Evolutionary conservation across 2,888 invertebrate species (phyloP), one percentile per base, ranked within the genome.

Genomic region (Meiosimyza decipiens): DNA sequence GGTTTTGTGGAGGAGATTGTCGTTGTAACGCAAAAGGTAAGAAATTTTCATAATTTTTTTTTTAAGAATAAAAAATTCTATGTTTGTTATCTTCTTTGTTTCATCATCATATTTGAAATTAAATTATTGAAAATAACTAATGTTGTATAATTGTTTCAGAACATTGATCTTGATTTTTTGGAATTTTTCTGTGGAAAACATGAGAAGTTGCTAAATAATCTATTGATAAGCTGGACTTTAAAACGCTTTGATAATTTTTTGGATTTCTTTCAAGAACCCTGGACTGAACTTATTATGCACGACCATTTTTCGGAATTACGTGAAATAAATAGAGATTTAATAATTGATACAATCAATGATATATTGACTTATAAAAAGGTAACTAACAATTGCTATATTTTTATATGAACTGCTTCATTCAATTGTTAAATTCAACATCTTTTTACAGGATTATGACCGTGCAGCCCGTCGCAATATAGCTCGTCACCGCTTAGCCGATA

Each of bases 211-310:
- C 75, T 86, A 0, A 83, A 83, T 22, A 82, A 84, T 73, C 9
- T 86, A 1, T 62, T 65, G 1, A n/a, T 16, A 0, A 80, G 80
- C 6, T 83, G 75, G 73, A 77, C 77, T 18, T 1, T 73, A 3
- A 78, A 79, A 6, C 74, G 80, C 13, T 82, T 85, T 3, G n/a
- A 51, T 0, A 80, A 72, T 55, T 82, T 85, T 2, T 6, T 83
- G 3, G 74, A 74, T 1, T 85, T 77, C 66, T 84, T 85, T 6
- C 73, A 81, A 65, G 75, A 80, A 1, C 77, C 81, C 0, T 81
- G 81, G 80, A 82, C 82, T 0, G 81, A 83, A 51, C 77, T 81
- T 1, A 28, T 85, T 4, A 78, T 83, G 79, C 85, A 86, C 55
- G 82, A 82, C 16, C 70, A 80, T 0, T 85, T 84, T 50, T 66